phyloP scores from a whole-genome alignment of 2,113 vertebrate genomes.

The Malurus elegans region DNA sequence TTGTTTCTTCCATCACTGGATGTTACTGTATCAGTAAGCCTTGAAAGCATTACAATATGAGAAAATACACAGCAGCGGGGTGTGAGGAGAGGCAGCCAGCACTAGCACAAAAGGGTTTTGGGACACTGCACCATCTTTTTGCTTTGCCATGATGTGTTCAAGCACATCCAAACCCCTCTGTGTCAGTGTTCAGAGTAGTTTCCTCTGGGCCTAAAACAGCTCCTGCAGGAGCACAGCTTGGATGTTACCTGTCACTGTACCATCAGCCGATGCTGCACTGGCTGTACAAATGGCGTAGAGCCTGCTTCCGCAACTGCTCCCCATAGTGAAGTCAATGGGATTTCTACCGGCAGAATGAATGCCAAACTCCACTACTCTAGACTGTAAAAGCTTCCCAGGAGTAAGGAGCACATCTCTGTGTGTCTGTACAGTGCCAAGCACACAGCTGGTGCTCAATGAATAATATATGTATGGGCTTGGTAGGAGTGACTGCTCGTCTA shows the following conservation, averaged over 20 bases:
- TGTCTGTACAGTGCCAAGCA: neutral
- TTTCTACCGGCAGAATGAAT: neutral
- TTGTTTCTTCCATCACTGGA: neutral
- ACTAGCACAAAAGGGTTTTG: neutral
- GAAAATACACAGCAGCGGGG: neutral
- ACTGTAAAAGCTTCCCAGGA: conserved; percentile 19
- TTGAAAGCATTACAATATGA: neutral
- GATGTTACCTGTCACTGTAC: neutral
- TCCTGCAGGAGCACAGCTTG: neutral
- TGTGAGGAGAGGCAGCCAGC: neutral
- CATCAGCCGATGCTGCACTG: neutral
- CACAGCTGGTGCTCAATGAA: conserved; percentile 55
- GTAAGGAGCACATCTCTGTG: neutral
- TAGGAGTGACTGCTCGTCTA: conserved; percentile 15
- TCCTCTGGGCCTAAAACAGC: neutral
- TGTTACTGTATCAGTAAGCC: neutral
- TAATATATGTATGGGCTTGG: conserved; percentile 15
- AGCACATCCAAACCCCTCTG: neutral
- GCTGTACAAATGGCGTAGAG: neutral
- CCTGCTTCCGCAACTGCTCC: neutral
- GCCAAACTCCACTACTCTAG: neutral
- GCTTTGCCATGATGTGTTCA: neutral
- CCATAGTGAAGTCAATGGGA: conserved; percentile 4
- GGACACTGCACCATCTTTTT: neutral
- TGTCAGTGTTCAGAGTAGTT: neutral